phyloP scores from a whole-genome alignment of 1,140 invertebrate genomes.

The Neodiprion lecontei region DNA sequence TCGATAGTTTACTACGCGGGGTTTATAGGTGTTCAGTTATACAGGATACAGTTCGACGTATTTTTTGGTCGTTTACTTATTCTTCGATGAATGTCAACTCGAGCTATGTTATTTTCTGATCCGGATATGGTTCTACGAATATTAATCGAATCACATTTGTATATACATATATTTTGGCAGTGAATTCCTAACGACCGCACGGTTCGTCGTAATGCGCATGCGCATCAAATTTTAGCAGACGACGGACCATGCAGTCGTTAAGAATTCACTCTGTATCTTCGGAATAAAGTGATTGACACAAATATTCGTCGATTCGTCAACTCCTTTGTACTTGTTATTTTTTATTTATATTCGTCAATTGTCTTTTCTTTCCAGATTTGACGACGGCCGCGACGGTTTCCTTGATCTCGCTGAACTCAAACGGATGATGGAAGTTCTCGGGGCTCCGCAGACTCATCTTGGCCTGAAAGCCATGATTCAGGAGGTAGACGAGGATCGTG shows the following conservation, averaged over 20 bases:
- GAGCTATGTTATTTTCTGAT: no score
- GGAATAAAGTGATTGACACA: not conserved
- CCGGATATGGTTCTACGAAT: no score
- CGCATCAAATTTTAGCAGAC: no score
- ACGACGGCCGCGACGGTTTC: conserved; percentile 85
- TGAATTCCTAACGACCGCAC: no score
- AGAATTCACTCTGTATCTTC: not conserved
- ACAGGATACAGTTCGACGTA: no score
- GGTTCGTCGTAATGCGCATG: no score
- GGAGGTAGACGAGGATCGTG: conserved; percentile 91
- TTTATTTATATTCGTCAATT: not conserved
- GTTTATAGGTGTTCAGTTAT: no score
- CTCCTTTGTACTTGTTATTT: not conserved
- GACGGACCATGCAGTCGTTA: not conserved
- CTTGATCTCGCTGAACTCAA: conserved; percentile 90
- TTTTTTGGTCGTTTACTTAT: no score
- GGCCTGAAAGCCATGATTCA: conserved; percentile 94
- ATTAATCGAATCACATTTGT: no score
- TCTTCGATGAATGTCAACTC: no score
- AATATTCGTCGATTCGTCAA: not conserved
- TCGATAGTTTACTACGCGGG: no score
- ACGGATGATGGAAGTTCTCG: conserved; percentile 96
- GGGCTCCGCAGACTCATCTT: conserved; percentile 92
- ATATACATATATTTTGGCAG: not conserved
- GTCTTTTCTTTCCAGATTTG: conserved; percentile 75